Percentiles rank a stretch among this genome's conserved stretches.
These are phyloP conservation scores for Colletes collaris DNA, from an alignment of 2,888 invertebrate genomes.

Conservation along the genomic window DNA sequence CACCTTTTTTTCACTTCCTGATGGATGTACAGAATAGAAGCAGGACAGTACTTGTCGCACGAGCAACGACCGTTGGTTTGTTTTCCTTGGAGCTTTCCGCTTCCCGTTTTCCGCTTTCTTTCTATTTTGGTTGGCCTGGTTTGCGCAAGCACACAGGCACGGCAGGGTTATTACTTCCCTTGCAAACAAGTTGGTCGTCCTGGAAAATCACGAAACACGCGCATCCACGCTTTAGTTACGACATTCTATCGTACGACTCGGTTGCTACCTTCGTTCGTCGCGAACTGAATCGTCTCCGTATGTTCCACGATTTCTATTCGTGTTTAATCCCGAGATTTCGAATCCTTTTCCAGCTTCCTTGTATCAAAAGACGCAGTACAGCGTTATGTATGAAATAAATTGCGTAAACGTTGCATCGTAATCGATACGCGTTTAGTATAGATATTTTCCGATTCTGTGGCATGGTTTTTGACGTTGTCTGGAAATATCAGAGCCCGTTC, in stretches of 20 bases:
- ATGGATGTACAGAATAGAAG: conserved; percentile 38
- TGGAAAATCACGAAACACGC: conserved; percentile 34
- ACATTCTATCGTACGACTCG: neutral
- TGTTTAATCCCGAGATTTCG: too few relatives aligned
- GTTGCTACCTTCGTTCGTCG: too few relatives aligned
- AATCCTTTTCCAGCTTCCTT: too few relatives aligned
- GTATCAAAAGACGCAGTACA: too few relatives aligned
- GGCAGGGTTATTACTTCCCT: conserved; percentile 39
- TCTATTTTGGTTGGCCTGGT: conserved; percentile 23
- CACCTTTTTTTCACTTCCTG: conserved; percentile 9
- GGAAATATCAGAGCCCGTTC: too few relatives aligned
- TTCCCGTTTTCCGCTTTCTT: conserved; percentile 18
- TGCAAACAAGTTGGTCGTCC: conserved; percentile 8
- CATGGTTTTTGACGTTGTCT: too few relatives aligned
- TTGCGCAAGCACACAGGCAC: conserved; percentile 30
- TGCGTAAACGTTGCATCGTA: too few relatives aligned
- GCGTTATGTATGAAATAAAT: too few relatives aligned
- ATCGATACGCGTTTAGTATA: too few relatives aligned
- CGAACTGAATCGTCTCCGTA: too few relatives aligned
- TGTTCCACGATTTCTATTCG: too few relatives aligned
- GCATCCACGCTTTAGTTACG: neutral
- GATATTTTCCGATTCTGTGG: too few relatives aligned
- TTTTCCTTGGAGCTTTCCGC: conserved; percentile 24
- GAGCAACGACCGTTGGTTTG: conserved; percentile 35
- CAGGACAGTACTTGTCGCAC: conserved; percentile 33